Conservation (phyloP, 2,888 invertebrate species). For the Hanleya hanleyi region DNA sequence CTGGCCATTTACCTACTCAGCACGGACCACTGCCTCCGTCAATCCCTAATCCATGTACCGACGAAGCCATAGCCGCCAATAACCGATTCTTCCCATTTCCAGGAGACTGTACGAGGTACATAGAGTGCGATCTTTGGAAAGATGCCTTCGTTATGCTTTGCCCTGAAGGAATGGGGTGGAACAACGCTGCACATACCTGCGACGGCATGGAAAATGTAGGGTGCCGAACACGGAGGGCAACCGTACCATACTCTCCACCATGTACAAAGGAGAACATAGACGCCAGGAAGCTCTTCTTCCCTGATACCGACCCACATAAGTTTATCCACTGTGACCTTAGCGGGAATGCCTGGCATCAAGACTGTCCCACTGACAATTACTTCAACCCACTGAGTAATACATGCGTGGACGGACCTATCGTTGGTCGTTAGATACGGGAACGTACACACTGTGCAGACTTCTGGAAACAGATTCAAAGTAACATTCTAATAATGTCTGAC, state of each 20-base stretch:
- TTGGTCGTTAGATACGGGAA: too few relatives aligned
- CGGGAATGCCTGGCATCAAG: slow-evolving; percentile 39
- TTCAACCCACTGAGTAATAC: too few relatives aligned
- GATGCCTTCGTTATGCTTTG: slow-evolving; percentile 50
- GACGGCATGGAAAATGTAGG: too few relatives aligned
- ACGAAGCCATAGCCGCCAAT: slow-evolving; percentile 44
- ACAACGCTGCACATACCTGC: slow-evolving; percentile 25
- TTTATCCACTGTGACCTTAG: slow-evolving; percentile 58
- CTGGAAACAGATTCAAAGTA: too few relatives aligned
- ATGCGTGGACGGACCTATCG: too few relatives aligned
- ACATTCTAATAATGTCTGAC: too few relatives aligned
- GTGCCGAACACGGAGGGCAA: too few relatives aligned
- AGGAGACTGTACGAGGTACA: slow-evolving; percentile 45
- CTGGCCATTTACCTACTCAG: too few relatives aligned
- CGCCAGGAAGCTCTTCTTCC: slow-evolving; percentile 52
- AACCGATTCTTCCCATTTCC: slow-evolving; percentile 50
- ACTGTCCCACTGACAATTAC: too few relatives aligned
- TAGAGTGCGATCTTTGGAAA: slow-evolving; percentile 54
- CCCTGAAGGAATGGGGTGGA: slow-evolving; percentile 52
- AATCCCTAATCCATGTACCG: slow-evolving; percentile 60
- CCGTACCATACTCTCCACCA: too few relatives aligned
- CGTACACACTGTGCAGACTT: too few relatives aligned
- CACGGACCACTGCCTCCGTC: too few relatives aligned
- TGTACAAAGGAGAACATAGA: slow-evolving; percentile 51
- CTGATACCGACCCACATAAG: slow-evolving; percentile 40